phyloP scores from a whole-genome alignment of 2,797 vertebrate genomes.

The Betta splendens region DNA sequence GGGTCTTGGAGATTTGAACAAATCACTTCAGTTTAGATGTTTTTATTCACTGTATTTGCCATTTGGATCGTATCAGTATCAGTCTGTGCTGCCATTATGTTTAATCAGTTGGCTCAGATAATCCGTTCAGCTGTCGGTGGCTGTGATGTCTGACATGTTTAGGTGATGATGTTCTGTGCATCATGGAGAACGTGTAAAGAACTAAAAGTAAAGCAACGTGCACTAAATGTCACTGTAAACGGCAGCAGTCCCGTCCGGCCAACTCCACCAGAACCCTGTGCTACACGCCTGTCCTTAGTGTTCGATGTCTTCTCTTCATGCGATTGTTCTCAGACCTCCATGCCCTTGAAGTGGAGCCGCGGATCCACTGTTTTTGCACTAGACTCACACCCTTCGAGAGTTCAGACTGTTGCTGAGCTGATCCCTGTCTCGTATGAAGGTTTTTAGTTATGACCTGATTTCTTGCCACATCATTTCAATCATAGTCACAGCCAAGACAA shows the following conservation, averaged over 20 bases:
- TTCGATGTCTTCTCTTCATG: constrained; percentile 56
- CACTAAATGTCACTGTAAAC: constrained; percentile 22
- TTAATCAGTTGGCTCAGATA: not conserved
- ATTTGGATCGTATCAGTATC: not conserved
- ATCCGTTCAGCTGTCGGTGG: not conserved
- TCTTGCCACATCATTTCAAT: constrained; percentile 58
- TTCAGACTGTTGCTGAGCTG: constrained; percentile 60
- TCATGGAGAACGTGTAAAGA: constrained; percentile 8
- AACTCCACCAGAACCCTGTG: constrained; percentile 1
- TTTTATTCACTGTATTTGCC: not conserved
- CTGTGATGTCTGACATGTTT: constrained; percentile 11
- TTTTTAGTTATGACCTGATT: constrained; percentile 52
- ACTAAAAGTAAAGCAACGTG: constrained; percentile 35
- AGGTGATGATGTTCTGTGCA: constrained; percentile 18
- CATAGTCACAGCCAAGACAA: constrained; percentile 40
- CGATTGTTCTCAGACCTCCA: constrained; percentile 78
- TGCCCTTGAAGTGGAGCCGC: constrained; percentile 81
- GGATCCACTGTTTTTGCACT: constrained; percentile 85
- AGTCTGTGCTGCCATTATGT: not conserved
- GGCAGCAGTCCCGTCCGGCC: constrained; percentile 7
- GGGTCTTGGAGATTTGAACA: not conserved
- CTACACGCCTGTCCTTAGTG: constrained; percentile 17
- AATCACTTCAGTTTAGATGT: constrained; percentile 2
- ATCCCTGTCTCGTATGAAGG: constrained; percentile 72
- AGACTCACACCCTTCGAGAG: constrained; percentile 69